Evolutionary conservation across 2,888 invertebrate species (phyloP).

Genomic region (Dicyrtoma fusca): DNA sequence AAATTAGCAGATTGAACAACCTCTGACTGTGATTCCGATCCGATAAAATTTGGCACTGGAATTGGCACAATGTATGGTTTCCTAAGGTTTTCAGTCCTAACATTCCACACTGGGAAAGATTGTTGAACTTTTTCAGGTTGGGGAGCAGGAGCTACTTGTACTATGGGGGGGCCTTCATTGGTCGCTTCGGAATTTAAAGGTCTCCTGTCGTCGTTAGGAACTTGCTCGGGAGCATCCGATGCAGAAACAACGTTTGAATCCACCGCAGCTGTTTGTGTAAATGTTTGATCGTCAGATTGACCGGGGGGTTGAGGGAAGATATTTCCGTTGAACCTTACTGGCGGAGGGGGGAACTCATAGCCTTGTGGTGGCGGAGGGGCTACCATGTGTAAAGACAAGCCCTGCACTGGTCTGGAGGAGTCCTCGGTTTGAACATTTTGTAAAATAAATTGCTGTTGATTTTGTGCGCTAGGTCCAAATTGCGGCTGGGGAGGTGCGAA

Average conservation of each 20-base stretch:
- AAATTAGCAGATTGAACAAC: slow-evolving; percentile 8
- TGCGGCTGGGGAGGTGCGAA: background rate
- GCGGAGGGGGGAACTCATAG: background rate
- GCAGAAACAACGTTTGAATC: background rate
- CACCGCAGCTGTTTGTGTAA: background rate
- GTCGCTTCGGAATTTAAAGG: too few species aligned
- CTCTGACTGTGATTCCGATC: slow-evolving; percentile 14
- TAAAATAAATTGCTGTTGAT: too few species aligned
- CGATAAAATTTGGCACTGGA: slow-evolving; percentile 27
- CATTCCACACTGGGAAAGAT: too few species aligned
- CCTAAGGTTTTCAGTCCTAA: background rate
- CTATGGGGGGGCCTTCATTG: too few species aligned
- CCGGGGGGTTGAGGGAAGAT: slow-evolving; percentile 5
- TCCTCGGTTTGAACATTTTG: too few species aligned
- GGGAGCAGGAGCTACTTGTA: too few species aligned
- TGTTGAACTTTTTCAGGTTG: too few species aligned
- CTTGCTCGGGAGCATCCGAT: background rate
- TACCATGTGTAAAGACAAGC: slow-evolving; percentile 18
- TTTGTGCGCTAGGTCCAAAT: background rate
- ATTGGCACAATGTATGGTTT: slow-evolving; percentile 30
- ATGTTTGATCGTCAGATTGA: too few species aligned
- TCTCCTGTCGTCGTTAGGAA: background rate
- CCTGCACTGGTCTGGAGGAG: background rate
- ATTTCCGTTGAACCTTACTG: background rate
- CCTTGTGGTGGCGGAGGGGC: slow-evolving; percentile 13